Evolutionary conservation across 2,888 invertebrate genomes (phyloP).

Genomic region (Petrolisthes cinctipes): DNA sequence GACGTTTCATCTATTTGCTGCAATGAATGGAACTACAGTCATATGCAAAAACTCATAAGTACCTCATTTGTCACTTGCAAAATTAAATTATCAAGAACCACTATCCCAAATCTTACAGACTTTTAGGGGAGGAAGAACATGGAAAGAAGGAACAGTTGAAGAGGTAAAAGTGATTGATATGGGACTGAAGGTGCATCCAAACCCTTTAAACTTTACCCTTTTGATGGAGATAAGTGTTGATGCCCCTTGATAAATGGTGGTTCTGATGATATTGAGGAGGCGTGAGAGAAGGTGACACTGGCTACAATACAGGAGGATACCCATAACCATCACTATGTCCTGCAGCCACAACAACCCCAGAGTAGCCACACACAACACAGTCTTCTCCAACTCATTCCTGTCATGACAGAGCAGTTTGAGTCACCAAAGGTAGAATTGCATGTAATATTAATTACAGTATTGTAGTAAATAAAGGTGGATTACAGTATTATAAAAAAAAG

Average conservation of each 20-base stretch:
- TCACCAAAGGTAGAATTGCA: too few relatives aligned
- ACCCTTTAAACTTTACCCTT: slow-evolving; percentile 24
- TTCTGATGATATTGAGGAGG: slow-evolving; percentile 49
- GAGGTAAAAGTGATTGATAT: too few relatives aligned
- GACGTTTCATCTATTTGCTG: slow-evolving; percentile 85
- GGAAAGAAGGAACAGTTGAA: too few relatives aligned
- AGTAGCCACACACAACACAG: slow-evolving; percentile 19
- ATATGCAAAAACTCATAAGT: too few relatives aligned
- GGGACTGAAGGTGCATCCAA: too few relatives aligned
- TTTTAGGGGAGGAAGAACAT: too few relatives aligned
- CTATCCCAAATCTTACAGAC: too few relatives aligned
- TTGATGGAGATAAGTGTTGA: slow-evolving; percentile 41
- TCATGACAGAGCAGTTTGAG: background rate
- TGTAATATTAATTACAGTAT: too few relatives aligned
- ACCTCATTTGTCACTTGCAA: too few relatives aligned
- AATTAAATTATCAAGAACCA: too few relatives aligned
- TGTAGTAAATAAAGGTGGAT: too few relatives aligned
- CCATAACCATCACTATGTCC: slow-evolving; percentile 41
- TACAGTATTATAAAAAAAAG: too few relatives aligned
- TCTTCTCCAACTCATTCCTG: slow-evolving; percentile 7
- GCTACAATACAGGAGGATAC: slow-evolving; percentile 46
- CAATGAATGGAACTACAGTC: slow-evolving; percentile 1
- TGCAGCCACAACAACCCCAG: slow-evolving; percentile 43
- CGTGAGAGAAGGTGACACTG: slow-evolving; percentile 49
- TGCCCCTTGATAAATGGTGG: slow-evolving; percentile 35